Base-by-base conservation (phyloP, 1,140 invertebrate genomes). In the Bombus confusus region DNA sequence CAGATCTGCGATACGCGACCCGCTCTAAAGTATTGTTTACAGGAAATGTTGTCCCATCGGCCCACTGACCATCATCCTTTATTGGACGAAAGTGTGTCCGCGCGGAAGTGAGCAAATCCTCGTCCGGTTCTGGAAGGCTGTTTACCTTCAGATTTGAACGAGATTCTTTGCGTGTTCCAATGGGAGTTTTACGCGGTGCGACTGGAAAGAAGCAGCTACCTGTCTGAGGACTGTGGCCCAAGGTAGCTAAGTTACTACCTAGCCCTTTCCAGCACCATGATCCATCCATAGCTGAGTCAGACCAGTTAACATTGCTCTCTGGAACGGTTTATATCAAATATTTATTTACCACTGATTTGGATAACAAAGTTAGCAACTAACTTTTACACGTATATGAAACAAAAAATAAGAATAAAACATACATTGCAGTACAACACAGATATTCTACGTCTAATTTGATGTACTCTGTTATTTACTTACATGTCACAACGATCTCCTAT, bases 21-120 rank as follows among this genome's bases (percentile, higher is more conserved):
- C 96, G 92, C 91, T 97, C 97, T 90, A 97, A 94, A 85, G 96
- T 96, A 93, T 96, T 96, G 88, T 96, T 95, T 73, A 97, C 96
- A 64, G 96, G 95, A 94, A 97, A 97, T 1, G 96, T 96, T 47
- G 96, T 96, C 62, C 97, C 97, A 92, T 97, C 97, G 64, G 96
- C 96, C 91, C 92, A 94, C 71, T 95, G 91, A 69, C 96, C 95
- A 79, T 96, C 96, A 10, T 94, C 92, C 91, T 96, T 96, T 86
- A 98, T 98, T 6, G 97, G 97, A 82, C 96, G 96, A 95, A 98
- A 98, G 93, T 98, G 97, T 74, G 97, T 97, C 73, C 96, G 96
- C 79, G 96, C 95, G 3, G 97, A 97, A 25, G 96, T 97, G 41
- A 97, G 94, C 76, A 97, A 93, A 93, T 97, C 96, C 92, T 98